phyloP scores from a whole-genome alignment of 1,140 invertebrate species.

The Drosophila nikananu region DNA sequence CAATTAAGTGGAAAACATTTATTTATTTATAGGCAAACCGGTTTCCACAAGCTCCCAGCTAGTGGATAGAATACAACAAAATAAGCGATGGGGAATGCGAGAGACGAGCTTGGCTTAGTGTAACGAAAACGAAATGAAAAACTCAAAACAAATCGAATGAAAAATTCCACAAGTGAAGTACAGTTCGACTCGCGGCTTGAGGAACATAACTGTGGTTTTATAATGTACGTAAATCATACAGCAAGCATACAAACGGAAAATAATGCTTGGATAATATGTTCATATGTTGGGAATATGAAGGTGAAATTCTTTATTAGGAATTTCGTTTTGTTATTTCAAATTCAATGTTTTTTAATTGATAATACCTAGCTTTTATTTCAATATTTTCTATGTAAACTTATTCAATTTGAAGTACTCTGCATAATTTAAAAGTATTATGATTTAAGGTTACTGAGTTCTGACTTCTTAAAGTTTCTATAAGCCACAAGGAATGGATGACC shows the following conservation, averaged over 20 bases:
- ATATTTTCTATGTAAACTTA: too few species aligned
- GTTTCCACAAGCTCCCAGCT: constrained; percentile 54
- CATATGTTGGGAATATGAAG: not conserved
- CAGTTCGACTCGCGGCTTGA: constrained; percentile 28
- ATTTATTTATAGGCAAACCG: constrained; percentile 67
- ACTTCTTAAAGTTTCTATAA: not conserved
- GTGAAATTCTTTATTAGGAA: not conserved
- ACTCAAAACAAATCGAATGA: constrained; percentile 46
- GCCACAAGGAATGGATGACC: not conserved
- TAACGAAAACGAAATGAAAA: constrained; percentile 51
- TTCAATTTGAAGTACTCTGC: not conserved
- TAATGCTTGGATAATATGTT: too few species aligned
- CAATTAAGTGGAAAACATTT: constrained; percentile 75
- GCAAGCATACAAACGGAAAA: not conserved
- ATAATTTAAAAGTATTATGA: not conserved
- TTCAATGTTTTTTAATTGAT: not conserved
- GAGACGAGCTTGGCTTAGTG: constrained; percentile 37
- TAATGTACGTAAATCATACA: constrained; percentile 1
- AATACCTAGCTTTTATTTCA: too few species aligned
- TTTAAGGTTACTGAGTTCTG: not conserved
- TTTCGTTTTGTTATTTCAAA: not conserved
- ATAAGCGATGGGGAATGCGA: constrained; percentile 32
- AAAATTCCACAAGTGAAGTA: constrained; percentile 32
- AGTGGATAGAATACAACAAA: constrained; percentile 51
- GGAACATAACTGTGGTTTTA: constrained; percentile 19